A percentile compares a stretch with the other conserved stretches of the same genome.
These are phyloP conservation scores for Trissonchulus latispiculum DNA, from an alignment of 2,888 invertebrate genomes.

Conservation along the genomic window DNA sequence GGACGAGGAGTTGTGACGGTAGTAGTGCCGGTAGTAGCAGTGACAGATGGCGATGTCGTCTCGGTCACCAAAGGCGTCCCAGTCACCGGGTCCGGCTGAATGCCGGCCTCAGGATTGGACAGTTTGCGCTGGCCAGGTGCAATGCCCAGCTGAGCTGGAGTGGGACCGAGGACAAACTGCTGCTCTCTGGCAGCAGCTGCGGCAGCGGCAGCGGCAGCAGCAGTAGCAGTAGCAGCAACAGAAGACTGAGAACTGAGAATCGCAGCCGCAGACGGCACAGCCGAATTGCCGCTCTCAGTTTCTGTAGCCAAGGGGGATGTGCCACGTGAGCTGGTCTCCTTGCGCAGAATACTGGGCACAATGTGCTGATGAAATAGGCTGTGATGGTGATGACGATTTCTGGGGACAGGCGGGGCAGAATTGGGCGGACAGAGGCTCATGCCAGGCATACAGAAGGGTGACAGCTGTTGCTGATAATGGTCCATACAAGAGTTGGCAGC, in stretches of 20 bases:
- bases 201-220: background rate
- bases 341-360: background rate
- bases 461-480: too few species aligned
- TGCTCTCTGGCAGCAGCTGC: too few species aligned
- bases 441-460: too few species aligned
- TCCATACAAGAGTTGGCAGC: too few species aligned
- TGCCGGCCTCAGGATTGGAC: background rate
- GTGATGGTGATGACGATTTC: background rate
- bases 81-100: background rate
- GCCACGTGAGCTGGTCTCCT: background rate
- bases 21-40: too few species aligned
- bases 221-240: slow-evolving; percentile 11
- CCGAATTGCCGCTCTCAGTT: too few species aligned
- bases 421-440: too few species aligned
- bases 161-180: slow-evolving; percentile 81
- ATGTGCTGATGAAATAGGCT: background rate
- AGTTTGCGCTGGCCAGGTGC: slow-evolving; percentile 62
- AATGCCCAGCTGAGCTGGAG: slow-evolving; percentile 81
- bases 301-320: background rate
- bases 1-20: background rate
- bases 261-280: background rate
- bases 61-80: background rate
- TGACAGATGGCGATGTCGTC: background rate
- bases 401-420: background rate
- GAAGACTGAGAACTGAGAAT: background rate